These are phyloP conservation scores for Drosophila miranda DNA, from an alignment of 1,140 invertebrate genomes.

Conservation along the genomic window DNA sequence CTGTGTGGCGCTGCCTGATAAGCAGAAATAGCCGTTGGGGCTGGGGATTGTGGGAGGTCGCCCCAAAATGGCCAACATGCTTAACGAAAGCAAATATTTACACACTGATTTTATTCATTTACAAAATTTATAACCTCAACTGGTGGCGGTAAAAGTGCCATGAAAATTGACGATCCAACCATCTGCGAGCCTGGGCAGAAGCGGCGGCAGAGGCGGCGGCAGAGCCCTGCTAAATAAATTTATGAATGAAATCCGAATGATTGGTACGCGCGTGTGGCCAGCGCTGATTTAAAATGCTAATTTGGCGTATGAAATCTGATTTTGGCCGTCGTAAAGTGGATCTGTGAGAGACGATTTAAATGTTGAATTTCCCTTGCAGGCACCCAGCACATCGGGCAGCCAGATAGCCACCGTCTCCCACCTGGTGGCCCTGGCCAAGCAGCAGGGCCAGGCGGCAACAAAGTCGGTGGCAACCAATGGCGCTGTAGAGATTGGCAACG, in stretches of 20 bases:
- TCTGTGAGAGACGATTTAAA: not conserved
- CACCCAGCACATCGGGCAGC: slow-evolving; percentile 69
- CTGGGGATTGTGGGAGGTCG: not conserved
- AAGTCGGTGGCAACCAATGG: slow-evolving; percentile 25
- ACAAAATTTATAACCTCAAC: slow-evolving; percentile 70
- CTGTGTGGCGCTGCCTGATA: slow-evolving; percentile 43
- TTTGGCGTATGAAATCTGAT: slow-evolving; percentile 38
- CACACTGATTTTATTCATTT: slow-evolving; percentile 75
- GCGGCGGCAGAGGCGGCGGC: no score
- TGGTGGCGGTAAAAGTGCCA: slow-evolving; percentile 48
- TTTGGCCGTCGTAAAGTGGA: slow-evolving; percentile 3
- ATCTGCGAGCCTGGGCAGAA: not conserved
- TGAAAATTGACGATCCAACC: slow-evolving; percentile 59
- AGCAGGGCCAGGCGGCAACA: slow-evolving; percentile 61
- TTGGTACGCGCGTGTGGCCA: slow-evolving; percentile 41
- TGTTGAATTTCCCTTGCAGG: slow-evolving; percentile 48
- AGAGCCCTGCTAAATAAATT: slow-evolving; percentile 57
- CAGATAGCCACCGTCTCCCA: slow-evolving; percentile 81
- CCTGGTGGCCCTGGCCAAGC: slow-evolving; percentile 80
- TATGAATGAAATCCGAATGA: slow-evolving; percentile 76
- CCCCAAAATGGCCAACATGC: slow-evolving; percentile 59
- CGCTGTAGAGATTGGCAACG: slow-evolving; percentile 22
- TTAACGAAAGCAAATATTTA: slow-evolving; percentile 79
- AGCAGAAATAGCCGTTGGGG: slow-evolving; percentile 30
- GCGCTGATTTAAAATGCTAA: slow-evolving; percentile 75